Evolutionary conservation across 2,888 invertebrate species (phyloP).

Genomic region (Idaea biselata): DNA sequence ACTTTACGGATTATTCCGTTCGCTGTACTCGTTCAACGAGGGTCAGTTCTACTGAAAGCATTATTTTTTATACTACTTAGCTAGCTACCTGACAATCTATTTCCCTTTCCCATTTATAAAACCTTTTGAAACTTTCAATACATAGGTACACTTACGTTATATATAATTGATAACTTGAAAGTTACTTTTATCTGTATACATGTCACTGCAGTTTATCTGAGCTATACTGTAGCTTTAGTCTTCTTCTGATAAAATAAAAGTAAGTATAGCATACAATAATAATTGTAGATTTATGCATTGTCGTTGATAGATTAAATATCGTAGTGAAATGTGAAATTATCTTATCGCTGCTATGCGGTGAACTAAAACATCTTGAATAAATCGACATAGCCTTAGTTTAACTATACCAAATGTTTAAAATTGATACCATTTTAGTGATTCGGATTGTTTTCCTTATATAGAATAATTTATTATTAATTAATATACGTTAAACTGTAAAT

Average conservation of each 20-base stretch:
- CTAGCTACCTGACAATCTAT: not conserved
- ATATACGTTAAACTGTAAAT: too few species aligned
- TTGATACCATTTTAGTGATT: not conserved
- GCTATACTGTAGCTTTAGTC: not conserved
- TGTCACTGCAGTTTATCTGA: not conserved
- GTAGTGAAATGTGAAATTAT: slow-evolving; percentile 1
- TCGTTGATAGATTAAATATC: not conserved
- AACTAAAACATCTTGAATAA: not conserved
- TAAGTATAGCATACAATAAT: not conserved
- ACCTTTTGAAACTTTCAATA: not conserved
- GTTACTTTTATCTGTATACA: not conserved
- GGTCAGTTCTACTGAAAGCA: not conserved
- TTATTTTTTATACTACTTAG: not conserved
- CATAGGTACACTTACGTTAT: not conserved
- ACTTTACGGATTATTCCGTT: slow-evolving; percentile 63
- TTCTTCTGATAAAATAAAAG: slow-evolving; percentile 1
- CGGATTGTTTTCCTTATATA: not conserved
- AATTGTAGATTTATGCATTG: slow-evolving; percentile 1
- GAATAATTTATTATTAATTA: too few species aligned
- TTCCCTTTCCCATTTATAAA: not conserved
- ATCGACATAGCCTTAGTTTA: not conserved
- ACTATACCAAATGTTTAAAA: not conserved
- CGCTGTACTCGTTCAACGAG: slow-evolving; percentile 38
- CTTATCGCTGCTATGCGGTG: not conserved
- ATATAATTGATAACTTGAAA: not conserved